Base-by-base conservation (phyloP, 2,113 vertebrate genomes). In the Platysteira castanea region DNA sequence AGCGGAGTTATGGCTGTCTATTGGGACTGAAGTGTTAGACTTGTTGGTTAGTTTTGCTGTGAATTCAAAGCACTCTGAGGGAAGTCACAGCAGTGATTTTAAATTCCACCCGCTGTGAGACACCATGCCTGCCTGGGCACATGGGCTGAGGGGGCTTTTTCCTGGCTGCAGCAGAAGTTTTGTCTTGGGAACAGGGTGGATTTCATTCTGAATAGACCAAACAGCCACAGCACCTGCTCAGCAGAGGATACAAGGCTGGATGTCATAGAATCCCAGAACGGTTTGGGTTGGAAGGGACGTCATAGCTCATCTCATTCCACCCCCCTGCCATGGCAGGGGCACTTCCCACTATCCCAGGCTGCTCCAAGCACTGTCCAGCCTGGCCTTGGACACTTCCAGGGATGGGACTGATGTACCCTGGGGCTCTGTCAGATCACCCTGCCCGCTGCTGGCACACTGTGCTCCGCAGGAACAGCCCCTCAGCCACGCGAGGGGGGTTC, bases 1-100 rank as follows among this genome's bases (percentile, higher is more conserved):
- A 95, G 95, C 95, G 95, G 96, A 98, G 96, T 96, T 97, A 96
- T 19, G 90, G 57, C 95, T 96, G 90, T 81, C 96, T 95, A 15
- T 82, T 33, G 97, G 96, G 93, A 91, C 68, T 26, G 87, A 91
- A 70, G 95, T 82, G 86, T 94, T 74, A 90, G 94, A 95, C 95
- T 95, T 6, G 76, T 8, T 63, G 79, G 90, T 47, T 89, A 28
- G 52, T 50, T 93, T 14, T 77, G 89, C 63, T 35, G 61, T 12
- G 85, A 93, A 93, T 94, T 65, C 50, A 28, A 6, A 93, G 93
- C 28, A 1, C 81, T 84, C 56, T 1, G 65, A 54, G 60, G 44
- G 42, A 77, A 70, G 35, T 53, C 63, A 27, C 46, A 12, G 71
- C 67, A 75, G 78, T 13, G 9, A 68, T 84, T 89, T 81, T 10